Base-by-base conservation (phyloP, 53 echinoderm and acorn worm species). In the Luidia sarsii region DNA sequence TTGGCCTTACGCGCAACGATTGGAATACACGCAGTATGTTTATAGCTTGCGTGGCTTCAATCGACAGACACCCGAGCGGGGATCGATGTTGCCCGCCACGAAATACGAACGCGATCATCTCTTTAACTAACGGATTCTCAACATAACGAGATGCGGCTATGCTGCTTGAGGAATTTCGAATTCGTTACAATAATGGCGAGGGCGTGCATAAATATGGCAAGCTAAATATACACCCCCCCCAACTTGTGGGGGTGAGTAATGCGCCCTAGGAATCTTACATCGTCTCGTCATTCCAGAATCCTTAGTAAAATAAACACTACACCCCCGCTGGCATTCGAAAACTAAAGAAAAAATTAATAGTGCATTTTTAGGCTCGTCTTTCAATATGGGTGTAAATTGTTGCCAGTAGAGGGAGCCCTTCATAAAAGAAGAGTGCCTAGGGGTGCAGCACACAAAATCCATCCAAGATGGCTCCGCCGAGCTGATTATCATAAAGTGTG, bases 271-370 rank as follows among this genome's bases (percentile, higher is more conserved):
- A 45, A 67, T 37, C 43, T 14, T 39, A 77, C 39, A 77, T 30
- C 41, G 61, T 30, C 77, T 77, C 61, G 61, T 56, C 72, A 39
- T 67, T 77, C 62, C 48, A n/a, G 77, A 77, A 77, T 60, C 61
- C 77, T 46, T 55, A 22, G 61, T 31, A 60, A 77, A 77, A 77
- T 77, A 77, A 77, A 77, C 77, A 77, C 16, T 14, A n/a, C 32
- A 28, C 46, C 33, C 18, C 20, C n/a, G 30, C 3, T 29, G 50
- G 8, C 70, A 20, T 52, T 52, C n/a, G n/a, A n/a, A n/a, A n/a
- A n/a, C n/a, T 35, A 34, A 19, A 13, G 7, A 22, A n/a, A 37
- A 10, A 21, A 8, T 19, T 4, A 53, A 67, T 14, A 36, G 2
- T 38, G 38, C 27, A 67, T 39, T 67, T 28, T 28, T 14, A 45